Percentiles rank a stretch among this genome's conserved stretches.
phyloP scores from a whole-genome alignment of 2,888 invertebrate species.

The Nomada fucata region DNA sequence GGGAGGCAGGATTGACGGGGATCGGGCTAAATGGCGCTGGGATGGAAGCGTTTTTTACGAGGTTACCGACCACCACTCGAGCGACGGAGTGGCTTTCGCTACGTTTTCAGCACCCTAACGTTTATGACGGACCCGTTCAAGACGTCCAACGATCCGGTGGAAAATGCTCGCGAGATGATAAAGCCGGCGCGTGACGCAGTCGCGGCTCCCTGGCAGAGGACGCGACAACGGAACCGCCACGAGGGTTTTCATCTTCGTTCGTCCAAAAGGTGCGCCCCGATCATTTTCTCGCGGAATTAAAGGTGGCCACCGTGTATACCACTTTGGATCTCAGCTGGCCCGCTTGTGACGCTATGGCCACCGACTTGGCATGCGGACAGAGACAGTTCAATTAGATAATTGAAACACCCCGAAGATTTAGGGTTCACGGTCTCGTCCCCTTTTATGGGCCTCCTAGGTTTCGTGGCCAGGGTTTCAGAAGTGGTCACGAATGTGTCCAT shows the following conservation, averaged over 20 bases:
- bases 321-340: not conserved
- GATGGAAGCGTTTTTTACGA: conserved; percentile 68
- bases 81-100: conserved; percentile 45
- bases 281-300: not conserved
- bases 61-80: conserved; percentile 51
- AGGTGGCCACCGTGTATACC: not conserved
- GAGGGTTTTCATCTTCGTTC: not conserved
- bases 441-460: not conserved
- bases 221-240: not conserved
- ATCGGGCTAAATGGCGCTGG: conserved; percentile 60
- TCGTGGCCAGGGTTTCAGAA: not conserved
- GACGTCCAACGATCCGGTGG: conserved; percentile 34
- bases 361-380: conserved; percentile 5
- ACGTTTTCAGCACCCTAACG: conserved; percentile 52
- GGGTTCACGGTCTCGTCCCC: not conserved
- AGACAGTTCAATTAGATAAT: conserved; percentile 35
- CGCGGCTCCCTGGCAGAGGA: not conserved
- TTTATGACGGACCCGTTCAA: conserved; percentile 54
- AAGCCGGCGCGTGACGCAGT: conserved; percentile 43
- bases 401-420: conserved; percentile 26
- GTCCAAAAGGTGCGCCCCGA: not conserved
- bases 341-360: not conserved
- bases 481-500: not conserved
- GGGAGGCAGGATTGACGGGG: conserved; percentile 17
- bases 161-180: conserved; percentile 46